Base-by-base conservation (phyloP, 2,797 vertebrate genomes). In the Macrochelys suwanniensis region DNA sequence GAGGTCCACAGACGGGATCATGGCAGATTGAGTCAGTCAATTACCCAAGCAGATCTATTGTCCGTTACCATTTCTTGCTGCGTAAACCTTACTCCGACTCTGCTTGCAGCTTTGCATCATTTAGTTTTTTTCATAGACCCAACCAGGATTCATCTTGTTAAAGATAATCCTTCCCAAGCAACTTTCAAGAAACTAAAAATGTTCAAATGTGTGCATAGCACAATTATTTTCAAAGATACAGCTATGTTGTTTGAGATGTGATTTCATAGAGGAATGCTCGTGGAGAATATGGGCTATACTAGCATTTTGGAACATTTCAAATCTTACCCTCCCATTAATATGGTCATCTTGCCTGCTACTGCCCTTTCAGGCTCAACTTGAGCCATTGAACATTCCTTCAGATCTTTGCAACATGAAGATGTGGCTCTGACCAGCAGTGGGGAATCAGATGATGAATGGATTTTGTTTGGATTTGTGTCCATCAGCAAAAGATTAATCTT, bases 381-480 rank as follows among this genome's bases (percentile, higher is more conserved):
- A 57, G 47, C 31, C 31, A n/a, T 12, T n/a, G 59, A 82, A 82
- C 56, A 61, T 23, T 49, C 47, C 28, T 82, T 49, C 31, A 12
- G 28, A 31, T 33, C 53, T 61, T 61, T 61, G 59, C 15, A 45
- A 37, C 6, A 10, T 61, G 56, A 82, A 61, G 28, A 82, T 21
- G 6, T 4, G 1, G 19, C 17, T n/a, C 45, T 3, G 1, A 37
- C 82, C 5, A 71, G 68, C 78, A 87, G 2, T 0, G 1, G 2
- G 11, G 33, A 59, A 26, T 16, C 42, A 8, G 11, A 79, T 2
- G 0, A 57, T 26, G 51, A 2, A 19, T 61, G 15, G 31, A 33
- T 17, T 61, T 7, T 4, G 13, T 33, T 56, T 33, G 13, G 31
- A 33, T 61, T 17, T 33, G 7, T 16, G 31, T 61, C 28, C 31